These are phyloP conservation scores for Novumbra hubbsi DNA, from an alignment of 2,797 vertebrate species.

Conservation along the genomic window DNA sequence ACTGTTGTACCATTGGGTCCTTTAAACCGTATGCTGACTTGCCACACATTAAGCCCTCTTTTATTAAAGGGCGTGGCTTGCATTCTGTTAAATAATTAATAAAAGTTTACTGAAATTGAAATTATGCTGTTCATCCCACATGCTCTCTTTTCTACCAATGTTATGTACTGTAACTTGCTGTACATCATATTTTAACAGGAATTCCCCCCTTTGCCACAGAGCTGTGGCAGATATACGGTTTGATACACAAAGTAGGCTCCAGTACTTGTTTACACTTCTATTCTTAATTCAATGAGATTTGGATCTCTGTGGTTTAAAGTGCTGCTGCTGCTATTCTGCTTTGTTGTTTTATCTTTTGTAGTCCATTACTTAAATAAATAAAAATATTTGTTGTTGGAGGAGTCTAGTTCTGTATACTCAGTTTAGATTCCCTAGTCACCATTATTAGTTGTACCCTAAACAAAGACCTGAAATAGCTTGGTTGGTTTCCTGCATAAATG, in stretches of 20 bases:
- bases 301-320: slow-evolving; percentile 30
- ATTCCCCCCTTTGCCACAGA: slow-evolving; percentile 44
- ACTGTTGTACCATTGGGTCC: slow-evolving; percentile 38
- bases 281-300: slow-evolving; percentile 19
- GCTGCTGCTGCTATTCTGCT: slow-evolving; percentile 72
- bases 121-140: slow-evolving; percentile 10
- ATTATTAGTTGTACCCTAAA: slow-evolving; percentile 3
- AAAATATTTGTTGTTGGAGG: background rate
- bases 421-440: background rate
- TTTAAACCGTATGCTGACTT: slow-evolving; percentile 34
- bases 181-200: slow-evolving; percentile 36
- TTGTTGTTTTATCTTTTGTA: slow-evolving; percentile 11
- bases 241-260: slow-evolving; percentile 18
- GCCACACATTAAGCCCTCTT: slow-evolving; percentile 16
- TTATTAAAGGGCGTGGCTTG: background rate
- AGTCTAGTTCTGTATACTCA: background rate
- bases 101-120: slow-evolving; percentile 15
- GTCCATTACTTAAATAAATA: slow-evolving; percentile 60
- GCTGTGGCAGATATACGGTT: slow-evolving; percentile 28
- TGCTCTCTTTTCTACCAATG: slow-evolving; percentile 30
- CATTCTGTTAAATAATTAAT: slow-evolving; percentile 15
- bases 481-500: slow-evolving; percentile 27
- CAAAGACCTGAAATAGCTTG: slow-evolving; percentile 20
- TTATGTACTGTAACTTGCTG: slow-evolving; percentile 12
- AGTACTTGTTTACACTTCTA: slow-evolving; percentile 57